These are phyloP conservation scores for Todiramphus saurophagus DNA, from an alignment of 2,113 vertebrate species.

Conservation along the genomic window DNA sequence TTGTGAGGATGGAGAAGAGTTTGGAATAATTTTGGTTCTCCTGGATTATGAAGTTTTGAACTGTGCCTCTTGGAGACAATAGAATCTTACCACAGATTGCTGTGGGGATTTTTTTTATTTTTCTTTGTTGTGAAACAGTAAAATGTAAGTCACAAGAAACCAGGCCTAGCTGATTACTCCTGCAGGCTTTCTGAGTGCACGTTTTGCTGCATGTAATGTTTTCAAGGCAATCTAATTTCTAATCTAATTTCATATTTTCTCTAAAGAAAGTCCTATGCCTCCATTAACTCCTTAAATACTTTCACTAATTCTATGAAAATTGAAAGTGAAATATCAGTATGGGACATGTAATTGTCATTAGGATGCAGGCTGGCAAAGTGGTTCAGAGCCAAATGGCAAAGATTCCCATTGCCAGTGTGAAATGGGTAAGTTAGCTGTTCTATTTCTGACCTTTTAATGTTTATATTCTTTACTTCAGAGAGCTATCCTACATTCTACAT, in stretches of 20 bases:
- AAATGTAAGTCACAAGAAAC: constrained; percentile 20
- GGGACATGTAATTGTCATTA: constrained; percentile 48
- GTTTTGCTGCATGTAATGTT: constrained; percentile 31
- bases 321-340: constrained; percentile 38
- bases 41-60: background rate
- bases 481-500: constrained; percentile 3
- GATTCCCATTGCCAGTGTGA: constrained; percentile 9
- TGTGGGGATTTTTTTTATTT: background rate
- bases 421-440: constrained; percentile 12
- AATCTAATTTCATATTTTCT: constrained; percentile 58
- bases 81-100: background rate
- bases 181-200: constrained; percentile 35
- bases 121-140: background rate
- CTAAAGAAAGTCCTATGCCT: constrained; percentile 45
- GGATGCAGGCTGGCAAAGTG: constrained; percentile 15
- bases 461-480: constrained; percentile 36
- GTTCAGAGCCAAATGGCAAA: constrained; percentile 56
- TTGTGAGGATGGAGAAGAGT: background rate
- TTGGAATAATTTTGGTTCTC: background rate
- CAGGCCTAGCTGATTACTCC: constrained; percentile 15
- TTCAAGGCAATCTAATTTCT: constrained; percentile 61
- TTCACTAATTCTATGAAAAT: constrained; percentile 53
- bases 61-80: background rate
- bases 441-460: constrained; percentile 46
- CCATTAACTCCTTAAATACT: constrained; percentile 62